Conservation (phyloP, 2,888 invertebrate species). For the Nasonovia ribisnigri region DNA sequence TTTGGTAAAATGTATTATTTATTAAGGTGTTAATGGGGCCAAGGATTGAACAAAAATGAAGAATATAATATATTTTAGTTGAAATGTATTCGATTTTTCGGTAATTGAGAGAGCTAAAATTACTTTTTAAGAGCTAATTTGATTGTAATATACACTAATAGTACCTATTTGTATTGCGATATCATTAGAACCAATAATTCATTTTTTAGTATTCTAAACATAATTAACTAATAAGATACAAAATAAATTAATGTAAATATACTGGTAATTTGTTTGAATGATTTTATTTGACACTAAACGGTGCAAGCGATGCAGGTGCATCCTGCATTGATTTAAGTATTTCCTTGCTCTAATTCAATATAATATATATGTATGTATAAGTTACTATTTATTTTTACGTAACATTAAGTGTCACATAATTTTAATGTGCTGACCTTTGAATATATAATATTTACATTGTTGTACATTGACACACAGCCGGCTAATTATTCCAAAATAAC, state of each 20-base stretch:
- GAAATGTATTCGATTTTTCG: not conserved
- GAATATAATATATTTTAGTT: not conserved
- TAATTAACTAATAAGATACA: not conserved
- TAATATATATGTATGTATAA: not conserved
- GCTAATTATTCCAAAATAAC: not conserved
- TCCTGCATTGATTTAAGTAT: not conserved
- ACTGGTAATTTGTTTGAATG: not conserved
- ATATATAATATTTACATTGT: not conserved
- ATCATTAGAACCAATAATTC: not conserved
- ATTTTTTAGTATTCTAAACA: not conserved
- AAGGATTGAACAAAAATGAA: not conserved
- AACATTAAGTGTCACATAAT: not conserved
- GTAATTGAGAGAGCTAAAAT: not conserved
- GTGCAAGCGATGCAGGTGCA: not conserved
- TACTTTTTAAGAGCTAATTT: not conserved
- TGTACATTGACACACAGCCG: not conserved
- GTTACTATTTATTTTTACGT: not conserved
- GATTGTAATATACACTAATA: not conserved
- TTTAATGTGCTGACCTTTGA: not conserved
- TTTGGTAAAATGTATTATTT: not conserved
- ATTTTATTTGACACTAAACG: not conserved
- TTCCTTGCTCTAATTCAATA: not conserved
- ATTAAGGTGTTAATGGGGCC: not conserved
- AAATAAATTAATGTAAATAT: not conserved
- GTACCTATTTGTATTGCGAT: not conserved